Evolutionary conservation across 2,113 vertebrate species (phyloP).

Genomic region (Elaphurus davidianus): DNA sequence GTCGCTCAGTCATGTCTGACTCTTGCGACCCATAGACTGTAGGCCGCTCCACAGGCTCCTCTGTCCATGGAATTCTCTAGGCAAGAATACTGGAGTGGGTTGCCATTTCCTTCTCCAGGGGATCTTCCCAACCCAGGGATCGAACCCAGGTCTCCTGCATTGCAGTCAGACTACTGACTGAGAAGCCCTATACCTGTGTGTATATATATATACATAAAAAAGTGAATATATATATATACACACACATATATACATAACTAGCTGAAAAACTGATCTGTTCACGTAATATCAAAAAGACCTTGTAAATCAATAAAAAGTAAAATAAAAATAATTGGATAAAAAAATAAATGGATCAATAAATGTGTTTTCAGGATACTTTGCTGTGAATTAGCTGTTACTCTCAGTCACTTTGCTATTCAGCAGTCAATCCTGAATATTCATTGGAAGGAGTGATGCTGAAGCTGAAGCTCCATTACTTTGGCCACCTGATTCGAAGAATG

Average conservation of each 20-base stretch:
- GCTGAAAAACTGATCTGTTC: background rate
- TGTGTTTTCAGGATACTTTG: background rate
- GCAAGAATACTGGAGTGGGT: background rate
- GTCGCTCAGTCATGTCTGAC: background rate
- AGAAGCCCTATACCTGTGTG: background rate
- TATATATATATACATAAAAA: background rate
- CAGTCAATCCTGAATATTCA: background rate
- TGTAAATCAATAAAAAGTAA: background rate
- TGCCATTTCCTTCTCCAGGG: background rate
- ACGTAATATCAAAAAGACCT: background rate
- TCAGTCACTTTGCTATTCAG: background rate
- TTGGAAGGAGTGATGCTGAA: background rate
- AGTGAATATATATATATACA: background rate
- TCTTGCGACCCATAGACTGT: rapidly evolving
- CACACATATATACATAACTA: background rate
- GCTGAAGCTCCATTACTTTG: background rate
- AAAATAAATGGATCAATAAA: background rate
- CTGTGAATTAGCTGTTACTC: background rate
- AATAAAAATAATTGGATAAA: background rate
- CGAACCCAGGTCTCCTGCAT: background rate
- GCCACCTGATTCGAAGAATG: background rate
- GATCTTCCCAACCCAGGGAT: background rate
- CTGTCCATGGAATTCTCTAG: background rate
- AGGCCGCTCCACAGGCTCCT: background rate
- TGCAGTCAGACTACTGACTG: background rate